These are phyloP conservation scores for Cantharis flavilabris DNA, from an alignment of 2,888 invertebrate genomes.

Conservation along the genomic window DNA sequence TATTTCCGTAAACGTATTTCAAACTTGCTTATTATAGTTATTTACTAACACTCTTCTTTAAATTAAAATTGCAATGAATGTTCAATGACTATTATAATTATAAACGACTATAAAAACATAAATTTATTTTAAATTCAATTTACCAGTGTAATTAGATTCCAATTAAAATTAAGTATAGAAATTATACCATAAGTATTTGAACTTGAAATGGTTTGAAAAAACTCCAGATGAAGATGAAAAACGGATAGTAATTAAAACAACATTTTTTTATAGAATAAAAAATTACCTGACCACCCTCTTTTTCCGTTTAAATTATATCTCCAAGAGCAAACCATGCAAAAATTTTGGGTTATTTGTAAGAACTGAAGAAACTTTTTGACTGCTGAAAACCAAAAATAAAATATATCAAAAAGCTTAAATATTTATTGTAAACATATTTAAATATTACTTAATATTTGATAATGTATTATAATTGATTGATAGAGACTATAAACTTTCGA, in stretches of 20 bases:
- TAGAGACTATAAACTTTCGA: neutral
- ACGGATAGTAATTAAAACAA: neutral
- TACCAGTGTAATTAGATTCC: neutral
- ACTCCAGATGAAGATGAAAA: neutral
- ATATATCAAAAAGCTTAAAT: too few species aligned
- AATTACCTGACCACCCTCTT: too few species aligned
- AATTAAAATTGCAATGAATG: constrained; percentile 3
- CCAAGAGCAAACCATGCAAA: too few species aligned
- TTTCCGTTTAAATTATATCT: too few species aligned
- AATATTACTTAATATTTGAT: too few species aligned
- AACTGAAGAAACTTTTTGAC: too few species aligned
- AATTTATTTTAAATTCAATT: neutral
- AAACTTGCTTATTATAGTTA: neutral
- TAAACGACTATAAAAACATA: neutral
- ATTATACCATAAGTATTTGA: neutral
- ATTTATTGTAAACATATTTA: too few species aligned
- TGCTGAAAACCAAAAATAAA: too few species aligned
- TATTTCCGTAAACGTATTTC: constrained; percentile 18
- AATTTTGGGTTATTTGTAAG: too few species aligned
- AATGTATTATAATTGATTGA: too few species aligned
- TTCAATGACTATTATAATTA: neutral
- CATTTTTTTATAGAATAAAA: too few species aligned
- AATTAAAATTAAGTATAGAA: neutral
- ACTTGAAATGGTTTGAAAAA: neutral
- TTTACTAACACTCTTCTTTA: constrained; percentile 2